Conservation (phyloP, 2,888 invertebrate species). For the Eueremaeus valkanovi region DNA sequence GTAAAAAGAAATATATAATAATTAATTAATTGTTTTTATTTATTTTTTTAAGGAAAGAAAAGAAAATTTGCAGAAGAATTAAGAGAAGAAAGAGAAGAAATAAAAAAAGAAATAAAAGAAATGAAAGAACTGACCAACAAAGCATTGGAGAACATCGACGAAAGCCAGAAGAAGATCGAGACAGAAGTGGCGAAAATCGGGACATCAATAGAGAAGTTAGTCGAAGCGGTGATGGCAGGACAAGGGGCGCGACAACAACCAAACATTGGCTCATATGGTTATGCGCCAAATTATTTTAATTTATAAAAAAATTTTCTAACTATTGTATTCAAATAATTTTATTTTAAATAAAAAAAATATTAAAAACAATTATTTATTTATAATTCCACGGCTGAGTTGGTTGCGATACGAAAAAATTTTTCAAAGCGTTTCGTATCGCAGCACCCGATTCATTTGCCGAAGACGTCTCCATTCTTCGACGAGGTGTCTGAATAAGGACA, state of each 20-base stretch:
- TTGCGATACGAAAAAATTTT: neutral
- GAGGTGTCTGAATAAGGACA: neutral
- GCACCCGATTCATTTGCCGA: neutral
- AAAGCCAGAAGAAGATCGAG: neutral
- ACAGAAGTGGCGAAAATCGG: neutral
- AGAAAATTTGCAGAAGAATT: neutral
- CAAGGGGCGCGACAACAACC: neutral
- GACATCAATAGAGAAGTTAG: neutral
- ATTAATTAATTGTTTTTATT: no score
- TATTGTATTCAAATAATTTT: neutral
- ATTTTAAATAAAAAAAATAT: neutral
- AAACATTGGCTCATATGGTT: neutral
- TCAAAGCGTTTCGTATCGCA: neutral
- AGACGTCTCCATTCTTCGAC: neutral
- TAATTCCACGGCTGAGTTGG: neutral
- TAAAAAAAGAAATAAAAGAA: neutral
- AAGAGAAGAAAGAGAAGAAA: neutral
- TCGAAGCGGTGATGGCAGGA: neutral
- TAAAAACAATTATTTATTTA: neutral
- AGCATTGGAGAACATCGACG: neutral
- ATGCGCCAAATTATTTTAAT: neutral
- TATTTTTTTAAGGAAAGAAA: neutral
- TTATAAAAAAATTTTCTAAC: neutral
- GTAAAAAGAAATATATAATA: no score
- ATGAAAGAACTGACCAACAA: neutral